These are phyloP conservation scores for Acrocephalus arundinaceus DNA, from an alignment of 2,113 vertebrate species.

Conservation along the genomic window DNA sequence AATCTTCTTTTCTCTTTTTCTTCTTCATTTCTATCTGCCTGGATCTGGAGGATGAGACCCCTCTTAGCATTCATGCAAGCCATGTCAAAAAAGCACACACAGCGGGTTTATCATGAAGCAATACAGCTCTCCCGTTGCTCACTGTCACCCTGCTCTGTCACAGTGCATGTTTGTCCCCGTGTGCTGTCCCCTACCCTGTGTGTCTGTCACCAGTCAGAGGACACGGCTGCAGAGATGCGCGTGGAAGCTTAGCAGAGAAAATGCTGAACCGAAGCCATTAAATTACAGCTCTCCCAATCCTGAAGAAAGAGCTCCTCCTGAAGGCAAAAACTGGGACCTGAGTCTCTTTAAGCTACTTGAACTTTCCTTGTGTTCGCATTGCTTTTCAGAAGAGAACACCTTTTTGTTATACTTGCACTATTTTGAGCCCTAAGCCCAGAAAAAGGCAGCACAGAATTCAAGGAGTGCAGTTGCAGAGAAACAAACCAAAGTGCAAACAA, in stretches of 20 bases:
- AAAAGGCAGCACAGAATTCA: not conserved
- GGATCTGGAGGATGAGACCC: conserved; percentile 13
- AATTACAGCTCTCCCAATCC: not conserved
- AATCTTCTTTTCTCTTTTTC: conserved; percentile 32
- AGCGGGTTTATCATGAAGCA: not conserved
- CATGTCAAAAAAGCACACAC: not conserved
- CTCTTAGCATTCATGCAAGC: conserved; percentile 1
- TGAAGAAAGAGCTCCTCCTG: conserved; percentile 48
- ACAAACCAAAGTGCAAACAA: not conserved
- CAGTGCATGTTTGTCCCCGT: not conserved
- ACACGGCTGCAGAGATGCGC: not conserved
- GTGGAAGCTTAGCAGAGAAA: not conserved
- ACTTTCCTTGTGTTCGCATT: not conserved
- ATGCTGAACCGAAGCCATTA: not conserved
- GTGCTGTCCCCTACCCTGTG: not conserved
- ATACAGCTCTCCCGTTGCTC: not conserved
- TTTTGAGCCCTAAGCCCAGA: not conserved
- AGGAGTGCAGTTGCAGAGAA: not conserved
- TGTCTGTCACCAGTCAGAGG: not conserved
- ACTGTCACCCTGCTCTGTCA: not conserved
- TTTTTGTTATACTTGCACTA: not conserved
- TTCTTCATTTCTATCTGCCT: not conserved
- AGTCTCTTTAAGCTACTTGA: not conserved
- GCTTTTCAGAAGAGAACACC: not conserved
- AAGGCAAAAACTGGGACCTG: not conserved